Percentiles rank a stretch among this genome's conserved stretches.
Evolutionary conservation across 2,888 invertebrate genomes (phyloP).

Genomic region (Nebria brevicollis): DNA sequence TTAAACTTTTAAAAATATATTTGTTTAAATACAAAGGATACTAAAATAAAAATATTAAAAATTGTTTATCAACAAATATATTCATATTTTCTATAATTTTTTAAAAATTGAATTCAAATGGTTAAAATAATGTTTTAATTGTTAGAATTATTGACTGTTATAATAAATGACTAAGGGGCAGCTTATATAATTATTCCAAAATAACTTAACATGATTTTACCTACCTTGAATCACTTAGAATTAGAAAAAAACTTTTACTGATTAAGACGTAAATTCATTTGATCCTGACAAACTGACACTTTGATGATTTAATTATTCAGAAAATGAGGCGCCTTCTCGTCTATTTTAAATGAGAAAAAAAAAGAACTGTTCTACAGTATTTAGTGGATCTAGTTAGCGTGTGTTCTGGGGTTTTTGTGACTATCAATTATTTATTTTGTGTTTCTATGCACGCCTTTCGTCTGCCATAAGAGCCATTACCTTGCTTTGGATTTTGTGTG

Average conservation of each 20-base stretch:
- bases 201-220: background rate
- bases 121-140: too few species aligned
- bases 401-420: background rate
- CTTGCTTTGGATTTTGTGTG: background rate
- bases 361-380: background rate
- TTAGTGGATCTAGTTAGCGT: constrained; percentile 1
- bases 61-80: too few species aligned
- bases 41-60: too few species aligned
- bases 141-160: too few species aligned
- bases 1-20: too few species aligned
- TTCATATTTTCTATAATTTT: too few species aligned
- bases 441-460: background rate
- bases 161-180: too few species aligned
- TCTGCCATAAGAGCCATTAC: background rate
- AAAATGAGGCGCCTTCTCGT: background rate
- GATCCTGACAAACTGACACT: background rate
- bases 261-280: constrained; percentile 1
- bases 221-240: background rate
- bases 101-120: too few species aligned
- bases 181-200: background rate
- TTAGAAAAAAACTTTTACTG: background rate
- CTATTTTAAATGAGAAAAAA: background rate
- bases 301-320: constrained; percentile 1
- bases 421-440: background rate
- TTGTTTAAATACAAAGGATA: too few species aligned